These are phyloP conservation scores for Harlomillsia oculata DNA, from an alignment of 1,140 invertebrate species.

Conservation along the genomic window DNA sequence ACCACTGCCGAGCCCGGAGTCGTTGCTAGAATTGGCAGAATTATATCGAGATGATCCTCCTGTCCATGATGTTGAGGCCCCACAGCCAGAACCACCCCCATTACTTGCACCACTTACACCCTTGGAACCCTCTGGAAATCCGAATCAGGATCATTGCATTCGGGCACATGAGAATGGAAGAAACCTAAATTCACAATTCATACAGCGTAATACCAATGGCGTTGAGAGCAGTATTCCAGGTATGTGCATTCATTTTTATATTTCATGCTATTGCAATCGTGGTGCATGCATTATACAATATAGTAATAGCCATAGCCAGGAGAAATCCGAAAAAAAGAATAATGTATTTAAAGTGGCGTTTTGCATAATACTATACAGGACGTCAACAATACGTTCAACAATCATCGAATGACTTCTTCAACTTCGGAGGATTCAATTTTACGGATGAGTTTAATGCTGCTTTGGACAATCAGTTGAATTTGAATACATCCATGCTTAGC, in stretches of 20 bases:
- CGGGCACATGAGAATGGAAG: conserved; percentile 18
- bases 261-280: no score
- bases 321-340: no score
- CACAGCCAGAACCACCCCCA: conserved; percentile 35
- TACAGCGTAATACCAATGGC: conserved; percentile 20
- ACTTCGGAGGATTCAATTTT: conserved; percentile 34
- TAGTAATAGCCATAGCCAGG: no score
- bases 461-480: conserved; percentile 33
- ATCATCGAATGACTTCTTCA: conserved; percentile 32
- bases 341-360: no score
- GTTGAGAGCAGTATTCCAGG: conserved; percentile 31
- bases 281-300: no score
- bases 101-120: conserved; percentile 34
- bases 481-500: conserved; percentile 25
- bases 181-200: conserved; percentile 18
- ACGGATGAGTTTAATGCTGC: conserved; percentile 34
- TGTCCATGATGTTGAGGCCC: conserved; percentile 32
- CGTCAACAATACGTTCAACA: conserved; percentile 32
- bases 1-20: conserved; percentile 33
- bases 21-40: conserved; percentile 33
- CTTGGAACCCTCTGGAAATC: conserved; percentile 21
- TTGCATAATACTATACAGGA: no score
- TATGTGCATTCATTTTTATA: no score
- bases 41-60: conserved; percentile 35
- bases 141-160: conserved; percentile 27